A percentile compares a stretch with the other conserved stretches of the same genome.
phyloP scores from a whole-genome alignment of 2,797 vertebrate genomes.

The Psittacula derbiana region DNA sequence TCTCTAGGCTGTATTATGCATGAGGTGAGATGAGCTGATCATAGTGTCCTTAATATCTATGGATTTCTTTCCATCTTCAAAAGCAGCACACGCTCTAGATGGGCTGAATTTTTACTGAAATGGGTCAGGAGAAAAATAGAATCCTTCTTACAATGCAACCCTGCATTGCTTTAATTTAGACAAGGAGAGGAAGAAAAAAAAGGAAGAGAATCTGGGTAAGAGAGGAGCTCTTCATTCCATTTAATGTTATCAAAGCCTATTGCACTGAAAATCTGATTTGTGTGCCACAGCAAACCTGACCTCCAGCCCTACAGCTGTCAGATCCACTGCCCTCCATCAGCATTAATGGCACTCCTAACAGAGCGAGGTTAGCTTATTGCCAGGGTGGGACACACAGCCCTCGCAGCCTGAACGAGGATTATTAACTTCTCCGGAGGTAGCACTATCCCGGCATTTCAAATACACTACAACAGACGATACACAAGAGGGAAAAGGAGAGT shows the following conservation, averaged over 20 bases:
- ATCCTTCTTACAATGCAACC: not conserved
- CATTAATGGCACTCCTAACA: not conserved
- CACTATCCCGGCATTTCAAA: not conserved
- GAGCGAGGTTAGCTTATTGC: not conserved
- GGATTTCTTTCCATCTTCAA: not conserved
- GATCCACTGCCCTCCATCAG: not conserved
- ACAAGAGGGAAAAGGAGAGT: not conserved
- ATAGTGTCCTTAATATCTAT: not conserved
- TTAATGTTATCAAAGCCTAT: conserved; percentile 21
- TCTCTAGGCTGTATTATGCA: not conserved
- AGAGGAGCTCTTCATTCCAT: not conserved
- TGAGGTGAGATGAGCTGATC: conserved; percentile 32
- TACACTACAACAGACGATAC: not conserved
- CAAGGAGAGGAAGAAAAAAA: not conserved
- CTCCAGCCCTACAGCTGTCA: not conserved
- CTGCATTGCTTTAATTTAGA: conserved; percentile 1
- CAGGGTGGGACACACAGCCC: not conserved
- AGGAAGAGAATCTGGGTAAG: not conserved
- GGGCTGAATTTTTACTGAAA: conserved; percentile 16
- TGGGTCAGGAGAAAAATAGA: conserved; percentile 58
- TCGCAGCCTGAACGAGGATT: not conserved
- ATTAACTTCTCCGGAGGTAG: not conserved
- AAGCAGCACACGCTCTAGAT: not conserved
- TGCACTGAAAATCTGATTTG: not conserved
- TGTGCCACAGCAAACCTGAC: not conserved